Conservation (phyloP, 2,113 vertebrate genomes). For the Ammospiza caudacuta region DNA sequence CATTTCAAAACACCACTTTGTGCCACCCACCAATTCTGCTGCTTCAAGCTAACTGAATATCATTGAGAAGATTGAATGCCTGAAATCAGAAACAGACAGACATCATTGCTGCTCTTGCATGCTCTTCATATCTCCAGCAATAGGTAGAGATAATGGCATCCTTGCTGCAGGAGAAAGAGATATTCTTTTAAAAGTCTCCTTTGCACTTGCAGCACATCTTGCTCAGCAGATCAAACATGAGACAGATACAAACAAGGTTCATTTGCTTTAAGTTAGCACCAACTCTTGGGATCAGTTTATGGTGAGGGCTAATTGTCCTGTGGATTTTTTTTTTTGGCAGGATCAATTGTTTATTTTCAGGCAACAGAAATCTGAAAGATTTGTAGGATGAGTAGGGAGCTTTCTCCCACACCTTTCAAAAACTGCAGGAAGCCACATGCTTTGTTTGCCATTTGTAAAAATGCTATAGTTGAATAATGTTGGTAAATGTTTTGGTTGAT, state of each 20-base stretch:
- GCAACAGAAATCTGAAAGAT: background rate
- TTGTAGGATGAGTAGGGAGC: background rate
- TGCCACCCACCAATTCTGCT: background rate
- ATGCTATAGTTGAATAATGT: background rate
- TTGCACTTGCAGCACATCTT: background rate
- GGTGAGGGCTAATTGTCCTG: background rate
- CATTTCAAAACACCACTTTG: background rate
- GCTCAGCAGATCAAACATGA: background rate
- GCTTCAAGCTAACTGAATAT: background rate
- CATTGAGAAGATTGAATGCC: background rate
- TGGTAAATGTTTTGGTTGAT: conserved; percentile 13
- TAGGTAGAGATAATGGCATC: background rate
- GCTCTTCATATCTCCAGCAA: background rate
- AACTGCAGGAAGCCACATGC: background rate
- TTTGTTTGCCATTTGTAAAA: background rate
- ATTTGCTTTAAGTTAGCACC: background rate
- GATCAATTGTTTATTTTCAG: background rate
- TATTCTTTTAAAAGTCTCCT: background rate
- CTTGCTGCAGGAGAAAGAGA: background rate
- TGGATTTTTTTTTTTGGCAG: background rate
- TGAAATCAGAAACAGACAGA: background rate
- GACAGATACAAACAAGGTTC: background rate
- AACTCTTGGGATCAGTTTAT: background rate
- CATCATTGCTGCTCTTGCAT: background rate
- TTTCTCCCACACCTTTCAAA: background rate